phyloP scores from a whole-genome alignment of 1,140 invertebrate species.

The Mylabris phalerata region DNA sequence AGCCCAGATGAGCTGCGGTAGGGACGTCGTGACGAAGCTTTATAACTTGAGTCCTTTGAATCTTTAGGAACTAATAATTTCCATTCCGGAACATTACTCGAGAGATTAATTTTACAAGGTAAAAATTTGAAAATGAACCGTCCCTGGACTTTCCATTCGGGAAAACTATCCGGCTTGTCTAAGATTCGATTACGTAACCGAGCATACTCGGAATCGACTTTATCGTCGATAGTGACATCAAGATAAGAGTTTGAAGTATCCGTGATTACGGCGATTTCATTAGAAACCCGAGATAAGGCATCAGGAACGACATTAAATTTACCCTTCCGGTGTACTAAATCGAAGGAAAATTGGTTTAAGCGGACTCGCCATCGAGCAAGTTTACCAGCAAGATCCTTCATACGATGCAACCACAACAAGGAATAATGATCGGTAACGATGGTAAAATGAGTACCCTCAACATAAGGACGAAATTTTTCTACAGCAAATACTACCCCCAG shows the following conservation, averaged over 20 bases:
- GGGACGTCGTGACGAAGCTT: not conserved
- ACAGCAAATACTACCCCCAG: no score
- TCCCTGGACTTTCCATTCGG: slow-evolving; percentile 5
- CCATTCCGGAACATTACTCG: slow-evolving; percentile 5
- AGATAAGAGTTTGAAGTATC: not conserved
- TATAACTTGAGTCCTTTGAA: slow-evolving; percentile 4
- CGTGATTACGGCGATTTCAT: not conserved
- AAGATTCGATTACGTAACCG: slow-evolving; percentile 4
- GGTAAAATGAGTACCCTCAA: slow-evolving; percentile 42
- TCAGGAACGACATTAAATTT: slow-evolving; percentile 36
- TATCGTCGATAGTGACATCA: not conserved
- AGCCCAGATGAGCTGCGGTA: slow-evolving; percentile 3
- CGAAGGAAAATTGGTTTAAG: slow-evolving; percentile 41
- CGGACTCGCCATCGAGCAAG: slow-evolving; percentile 42
- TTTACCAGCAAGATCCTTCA: slow-evolving; percentile 40
- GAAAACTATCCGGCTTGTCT: not conserved
- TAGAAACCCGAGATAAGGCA: slow-evolving; percentile 28
- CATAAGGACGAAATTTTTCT: slow-evolving; percentile 40
- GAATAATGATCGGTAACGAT: slow-evolving; percentile 46
- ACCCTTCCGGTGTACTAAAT: slow-evolving; percentile 40
- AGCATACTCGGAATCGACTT: no score
- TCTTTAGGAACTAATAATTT: slow-evolving; percentile 10
- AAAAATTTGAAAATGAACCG: slow-evolving; percentile 5
- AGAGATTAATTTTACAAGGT: slow-evolving; percentile 2
- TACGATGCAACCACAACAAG: slow-evolving; percentile 42